Evolutionary conservation across 2,888 invertebrate genomes (phyloP).

Genomic region (Nematopogon swammerdamellus): DNA sequence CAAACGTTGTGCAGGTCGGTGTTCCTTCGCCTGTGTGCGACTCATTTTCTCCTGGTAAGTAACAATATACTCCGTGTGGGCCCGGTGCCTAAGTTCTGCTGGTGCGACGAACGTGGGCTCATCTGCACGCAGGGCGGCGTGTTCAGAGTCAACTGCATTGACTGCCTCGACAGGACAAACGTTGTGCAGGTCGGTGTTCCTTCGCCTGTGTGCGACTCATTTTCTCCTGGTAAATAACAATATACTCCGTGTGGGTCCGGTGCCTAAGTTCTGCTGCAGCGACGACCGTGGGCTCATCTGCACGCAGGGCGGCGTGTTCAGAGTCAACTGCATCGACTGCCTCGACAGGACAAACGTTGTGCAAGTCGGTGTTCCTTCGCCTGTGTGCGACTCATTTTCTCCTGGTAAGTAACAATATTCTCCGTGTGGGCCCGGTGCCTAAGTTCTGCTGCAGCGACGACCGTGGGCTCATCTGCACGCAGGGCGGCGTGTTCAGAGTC

Average conservation of each 20-base stretch:
- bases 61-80: no score
- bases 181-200: constrained; percentile 96
- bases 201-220: no score
- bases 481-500: constrained; percentile 90
- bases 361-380: no score
- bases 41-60: no score
- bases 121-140: constrained; percentile 91
- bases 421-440: no score
- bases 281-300: constrained; percentile 89
- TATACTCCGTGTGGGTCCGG: no score
- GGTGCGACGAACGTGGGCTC: constrained; percentile 86
- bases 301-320: constrained; percentile 86
- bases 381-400: no score
- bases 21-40: no score
- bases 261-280: constrained; percentile 94
- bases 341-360: constrained; percentile 98
- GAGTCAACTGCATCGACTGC: constrained; percentile 99
- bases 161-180: constrained; percentile 97
- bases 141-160: constrained; percentile 97
- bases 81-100: constrained; percentile 94
- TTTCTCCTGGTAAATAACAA: no score
- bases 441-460: constrained; percentile 93
- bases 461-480: constrained; percentile 87
- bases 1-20: constrained; percentile 97
- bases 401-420: no score